These are phyloP conservation scores for Oegoconia quadripuncta DNA, from an alignment of 2,888 invertebrate genomes.

Conservation along the genomic window DNA sequence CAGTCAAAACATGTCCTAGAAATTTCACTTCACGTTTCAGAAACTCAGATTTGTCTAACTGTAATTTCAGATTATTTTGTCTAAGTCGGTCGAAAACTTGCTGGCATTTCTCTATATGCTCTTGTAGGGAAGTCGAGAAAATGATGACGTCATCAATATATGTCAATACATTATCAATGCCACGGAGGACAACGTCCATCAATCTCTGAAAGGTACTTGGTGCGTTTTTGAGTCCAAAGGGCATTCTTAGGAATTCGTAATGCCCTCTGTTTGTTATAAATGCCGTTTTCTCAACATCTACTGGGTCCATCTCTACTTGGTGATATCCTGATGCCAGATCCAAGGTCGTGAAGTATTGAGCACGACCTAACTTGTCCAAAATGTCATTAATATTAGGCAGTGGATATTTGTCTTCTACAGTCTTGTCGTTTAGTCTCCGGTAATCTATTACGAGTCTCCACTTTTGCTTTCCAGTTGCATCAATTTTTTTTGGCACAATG, in stretches of 20 bases:
- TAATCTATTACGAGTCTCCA: constrained; percentile 42
- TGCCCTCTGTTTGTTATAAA: constrained; percentile 19
- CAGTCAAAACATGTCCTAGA: constrained; percentile 20
- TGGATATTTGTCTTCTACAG: no score
- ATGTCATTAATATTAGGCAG: no score
- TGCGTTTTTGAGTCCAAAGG: no score
- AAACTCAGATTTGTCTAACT: constrained; percentile 24
- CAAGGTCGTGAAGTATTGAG: constrained; percentile 21
- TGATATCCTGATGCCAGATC: constrained; percentile 20
- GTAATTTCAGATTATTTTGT: constrained; percentile 22
- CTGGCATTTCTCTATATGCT: constrained; percentile 18
- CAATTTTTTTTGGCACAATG: constrained; percentile 32
- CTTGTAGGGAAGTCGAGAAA: constrained; percentile 24
- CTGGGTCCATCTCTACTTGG: constrained; percentile 17
- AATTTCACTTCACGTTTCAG: constrained; percentile 21
- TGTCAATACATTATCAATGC: constrained; percentile 44
- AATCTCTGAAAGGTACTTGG: constrained; percentile 51
- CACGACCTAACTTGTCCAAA: no score
- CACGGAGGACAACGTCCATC: no score
- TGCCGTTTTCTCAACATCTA: constrained; percentile 18
- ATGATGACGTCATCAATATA: constrained; percentile 41
- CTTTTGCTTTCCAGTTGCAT: constrained; percentile 25
- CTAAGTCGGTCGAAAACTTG: constrained; percentile 23
- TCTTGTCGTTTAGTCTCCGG: constrained; percentile 27
- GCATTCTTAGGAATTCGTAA: constrained; percentile 23